Evolutionary conservation across 1,140 invertebrate species (phyloP).

Genomic region (Schlechtendalia chinensis): DNA sequence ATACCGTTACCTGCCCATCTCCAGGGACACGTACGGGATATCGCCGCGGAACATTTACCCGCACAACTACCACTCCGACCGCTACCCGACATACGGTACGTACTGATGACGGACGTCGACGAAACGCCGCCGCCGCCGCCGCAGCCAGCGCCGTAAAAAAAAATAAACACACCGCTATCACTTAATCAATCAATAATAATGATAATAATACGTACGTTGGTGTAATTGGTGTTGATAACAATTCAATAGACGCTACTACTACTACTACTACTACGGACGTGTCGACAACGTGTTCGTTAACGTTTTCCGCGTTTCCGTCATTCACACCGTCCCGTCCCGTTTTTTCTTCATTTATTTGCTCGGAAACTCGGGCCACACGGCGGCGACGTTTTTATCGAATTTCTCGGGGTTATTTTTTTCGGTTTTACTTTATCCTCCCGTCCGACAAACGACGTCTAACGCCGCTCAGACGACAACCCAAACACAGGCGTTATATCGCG

Average conservation of each 20-base stretch:
- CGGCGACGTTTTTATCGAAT: too few species aligned
- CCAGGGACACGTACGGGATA: conserved; percentile 83
- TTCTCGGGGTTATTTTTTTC: too few species aligned
- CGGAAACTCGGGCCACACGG: too few species aligned
- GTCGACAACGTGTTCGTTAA: too few species aligned
- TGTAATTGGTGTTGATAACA: conserved; percentile 13
- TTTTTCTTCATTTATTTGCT: too few species aligned
- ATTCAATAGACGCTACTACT: neutral
- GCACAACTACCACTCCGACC: conserved; percentile 72
- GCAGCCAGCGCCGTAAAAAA: conserved; percentile 34
- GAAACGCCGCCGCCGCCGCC: conserved; percentile 26
- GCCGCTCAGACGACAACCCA: conserved; percentile 20
- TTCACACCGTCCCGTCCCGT: too few species aligned
- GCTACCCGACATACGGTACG: conserved; percentile 78
- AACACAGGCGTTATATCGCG: conserved; percentile 24
- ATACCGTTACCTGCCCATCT: conserved; percentile 84
- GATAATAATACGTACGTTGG: neutral
- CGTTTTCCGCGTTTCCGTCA: too few species aligned
- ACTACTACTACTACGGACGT: too few species aligned
- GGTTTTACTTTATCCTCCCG: too few species aligned
- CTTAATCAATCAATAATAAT: neutral
- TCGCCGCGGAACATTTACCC: conserved; percentile 80
- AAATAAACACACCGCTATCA: conserved; percentile 30
- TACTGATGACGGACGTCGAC: conserved; percentile 57
- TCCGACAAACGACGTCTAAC: neutral